Base-by-base conservation (phyloP, 1,140 invertebrate species). In the Aphelinus certus region DNA sequence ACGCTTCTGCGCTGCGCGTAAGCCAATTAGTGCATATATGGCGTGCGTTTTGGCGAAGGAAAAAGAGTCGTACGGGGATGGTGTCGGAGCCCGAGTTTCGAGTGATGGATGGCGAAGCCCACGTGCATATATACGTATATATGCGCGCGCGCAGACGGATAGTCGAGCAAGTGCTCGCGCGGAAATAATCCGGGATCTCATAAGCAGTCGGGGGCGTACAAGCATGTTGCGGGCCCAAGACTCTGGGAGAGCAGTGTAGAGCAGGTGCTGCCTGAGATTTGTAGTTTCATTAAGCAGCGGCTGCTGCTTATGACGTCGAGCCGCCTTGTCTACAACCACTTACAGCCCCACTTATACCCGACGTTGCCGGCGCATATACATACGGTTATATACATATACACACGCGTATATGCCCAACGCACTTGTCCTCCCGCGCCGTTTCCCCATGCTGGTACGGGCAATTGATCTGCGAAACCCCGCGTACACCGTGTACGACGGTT, bases 241-340 rank as follows among this genome's bases (percentile, higher is more conserved):
- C 73, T 69, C 76, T 69, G n/a, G 73, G 1, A 76, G 74, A 63
- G 73, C 53, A 74, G 78, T 77, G 76, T 67, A 79, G 57, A 4
- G 57, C 83, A 87, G 85, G 85, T 86, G 86, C 82, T 83, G 57
- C 4, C 3, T 4, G 85, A 88, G 86, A 88, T 88, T 88, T 88
- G 86, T 88, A 88, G 86, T 88, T 88, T 88, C 86, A 88, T 88
- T 88, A 88, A 84, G 85, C 83, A 82, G 80, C 26, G 46, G 4
- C 85, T 84, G 84, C 80, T 87, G 85, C 85, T 87, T 87, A 87
- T 86, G 85, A 86, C 83, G 79, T 78, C 79, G 80, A 78, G 79
- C 68, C 82, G 81, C 77, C 81, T 85, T 87, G 86, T 87, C 86
- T 86, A 87, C 86, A 87, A 87, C 83, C 86, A 86, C 86, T 87